phyloP scores from a whole-genome alignment of 2,113 vertebrate species.

The Perccottus glenii region DNA sequence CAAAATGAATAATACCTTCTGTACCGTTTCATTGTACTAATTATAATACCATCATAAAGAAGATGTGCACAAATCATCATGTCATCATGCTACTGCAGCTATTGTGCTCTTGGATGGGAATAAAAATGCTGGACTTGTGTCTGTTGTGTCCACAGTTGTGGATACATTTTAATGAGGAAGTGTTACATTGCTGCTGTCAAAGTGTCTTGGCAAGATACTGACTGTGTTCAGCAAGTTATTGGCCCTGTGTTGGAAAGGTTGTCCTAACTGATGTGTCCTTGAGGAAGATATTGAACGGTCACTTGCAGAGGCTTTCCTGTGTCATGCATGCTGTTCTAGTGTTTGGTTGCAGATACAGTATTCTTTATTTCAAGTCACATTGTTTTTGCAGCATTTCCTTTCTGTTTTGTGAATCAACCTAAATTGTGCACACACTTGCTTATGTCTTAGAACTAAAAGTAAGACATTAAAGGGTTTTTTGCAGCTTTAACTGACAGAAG shows the following conservation, averaged over 20 bases:
- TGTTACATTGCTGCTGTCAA: slow-evolving; percentile 12
- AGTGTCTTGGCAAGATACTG: slow-evolving; percentile 13
- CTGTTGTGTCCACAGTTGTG: neutral
- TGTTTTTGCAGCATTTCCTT: neutral
- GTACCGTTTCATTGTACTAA: neutral
- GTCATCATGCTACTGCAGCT: neutral
- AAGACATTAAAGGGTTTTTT: slow-evolving; percentile 4
- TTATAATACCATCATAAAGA: neutral
- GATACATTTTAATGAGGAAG: slow-evolving; percentile 8
- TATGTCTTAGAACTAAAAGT: neutral
- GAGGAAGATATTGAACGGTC: slow-evolving; percentile 20
- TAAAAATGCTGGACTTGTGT: neutral
- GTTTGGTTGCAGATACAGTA: neutral
- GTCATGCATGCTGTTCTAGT: neutral
- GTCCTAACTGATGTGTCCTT: slow-evolving; percentile 25
- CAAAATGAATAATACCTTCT: neutral
- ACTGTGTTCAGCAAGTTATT: slow-evolving; percentile 9
- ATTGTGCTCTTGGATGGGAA: neutral
- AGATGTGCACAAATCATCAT: too few relatives aligned
- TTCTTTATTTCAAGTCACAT: neutral
- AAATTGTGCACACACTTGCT: too few relatives aligned
- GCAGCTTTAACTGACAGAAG: neutral
- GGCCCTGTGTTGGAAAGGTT: slow-evolving; percentile 17
- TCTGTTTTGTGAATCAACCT: too few relatives aligned
- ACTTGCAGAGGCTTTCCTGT: slow-evolving; percentile 5